Percentiles rank a stretch among this genome's conserved stretches.
Evolutionary conservation across 1,140 invertebrate species (phyloP).

Genomic region (Dinothrombium tinctorium): DNA sequence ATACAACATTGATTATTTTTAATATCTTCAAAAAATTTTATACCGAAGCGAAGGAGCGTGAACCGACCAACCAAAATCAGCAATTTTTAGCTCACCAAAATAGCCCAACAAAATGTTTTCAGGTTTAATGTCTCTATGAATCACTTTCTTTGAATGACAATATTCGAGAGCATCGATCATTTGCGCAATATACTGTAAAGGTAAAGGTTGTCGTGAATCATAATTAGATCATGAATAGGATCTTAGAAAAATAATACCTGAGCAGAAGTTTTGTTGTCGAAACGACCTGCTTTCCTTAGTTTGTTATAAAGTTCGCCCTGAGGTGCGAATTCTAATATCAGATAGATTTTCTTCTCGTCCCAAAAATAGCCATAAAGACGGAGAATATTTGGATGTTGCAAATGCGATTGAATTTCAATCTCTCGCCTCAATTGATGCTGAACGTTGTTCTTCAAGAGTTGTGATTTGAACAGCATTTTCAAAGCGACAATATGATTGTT

Average conservation of each 20-base stretch:
- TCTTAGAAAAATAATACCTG: constrained; percentile 4
- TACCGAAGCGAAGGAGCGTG: constrained; percentile 23
- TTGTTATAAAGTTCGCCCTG: constrained; percentile 66
- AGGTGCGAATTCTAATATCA: constrained; percentile 76
- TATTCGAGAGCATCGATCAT: constrained; percentile 31
- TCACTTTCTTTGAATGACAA: constrained; percentile 31
- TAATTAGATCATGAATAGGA: neutral
- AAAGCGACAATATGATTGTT: constrained; percentile 66
- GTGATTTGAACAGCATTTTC: constrained; percentile 61
- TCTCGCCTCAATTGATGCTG: constrained; percentile 64
- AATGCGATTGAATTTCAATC: constrained; percentile 84
- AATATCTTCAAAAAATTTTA: neutral
- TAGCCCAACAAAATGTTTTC: constrained; percentile 21
- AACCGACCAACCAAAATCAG: constrained; percentile 28
- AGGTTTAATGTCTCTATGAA: constrained; percentile 26
- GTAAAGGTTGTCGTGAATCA: neutral
- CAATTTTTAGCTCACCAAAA: constrained; percentile 24
- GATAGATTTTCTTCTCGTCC: constrained; percentile 61
- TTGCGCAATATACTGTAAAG: constrained; percentile 23
- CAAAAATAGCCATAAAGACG: constrained; percentile 72
- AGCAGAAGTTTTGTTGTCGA: constrained; percentile 23
- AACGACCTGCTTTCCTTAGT: constrained; percentile 37
- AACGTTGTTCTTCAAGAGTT: constrained; percentile 43
- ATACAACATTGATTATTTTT: neutral
- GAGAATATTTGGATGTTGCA: constrained; percentile 60